Conservation (phyloP, 2,113 vertebrate species). For the Merops nubicus region DNA sequence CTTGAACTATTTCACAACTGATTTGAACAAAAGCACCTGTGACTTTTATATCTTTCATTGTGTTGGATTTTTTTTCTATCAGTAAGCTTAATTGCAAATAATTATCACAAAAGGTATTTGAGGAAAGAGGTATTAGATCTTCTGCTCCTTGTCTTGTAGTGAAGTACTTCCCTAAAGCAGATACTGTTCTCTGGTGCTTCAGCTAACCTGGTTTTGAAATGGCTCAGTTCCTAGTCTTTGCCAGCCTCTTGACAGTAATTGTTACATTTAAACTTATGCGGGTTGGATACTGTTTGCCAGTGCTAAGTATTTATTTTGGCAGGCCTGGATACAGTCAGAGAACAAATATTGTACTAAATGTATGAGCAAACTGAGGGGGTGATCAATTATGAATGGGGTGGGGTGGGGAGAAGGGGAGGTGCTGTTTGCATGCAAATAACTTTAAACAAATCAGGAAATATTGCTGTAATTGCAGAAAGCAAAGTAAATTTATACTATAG, state of each 20-base stretch:
- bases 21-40: background rate
- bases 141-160: background rate
- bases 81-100: background rate
- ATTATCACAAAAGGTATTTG: background rate
- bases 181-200: background rate
- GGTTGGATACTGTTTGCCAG: background rate
- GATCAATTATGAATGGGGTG: background rate
- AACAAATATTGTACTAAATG: background rate
- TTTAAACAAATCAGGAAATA: conserved; percentile 14
- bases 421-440: background rate
- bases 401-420: background rate
- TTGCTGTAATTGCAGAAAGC: background rate
- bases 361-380: background rate
- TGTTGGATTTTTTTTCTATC: background rate
- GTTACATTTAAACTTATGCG: background rate
- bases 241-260: background rate
- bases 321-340: background rate
- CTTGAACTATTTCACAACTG: background rate
- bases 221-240: background rate
- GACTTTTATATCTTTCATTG: background rate
- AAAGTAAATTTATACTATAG: background rate
- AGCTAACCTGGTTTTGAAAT: background rate
- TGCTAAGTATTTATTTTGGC: conserved; percentile 2
- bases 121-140: background rate
- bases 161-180: background rate